Evolutionary conservation across 2,797 vertebrate species (phyloP), one percentile per base, ranked within the genome.

Genomic region (Acanthiza pusilla): DNA sequence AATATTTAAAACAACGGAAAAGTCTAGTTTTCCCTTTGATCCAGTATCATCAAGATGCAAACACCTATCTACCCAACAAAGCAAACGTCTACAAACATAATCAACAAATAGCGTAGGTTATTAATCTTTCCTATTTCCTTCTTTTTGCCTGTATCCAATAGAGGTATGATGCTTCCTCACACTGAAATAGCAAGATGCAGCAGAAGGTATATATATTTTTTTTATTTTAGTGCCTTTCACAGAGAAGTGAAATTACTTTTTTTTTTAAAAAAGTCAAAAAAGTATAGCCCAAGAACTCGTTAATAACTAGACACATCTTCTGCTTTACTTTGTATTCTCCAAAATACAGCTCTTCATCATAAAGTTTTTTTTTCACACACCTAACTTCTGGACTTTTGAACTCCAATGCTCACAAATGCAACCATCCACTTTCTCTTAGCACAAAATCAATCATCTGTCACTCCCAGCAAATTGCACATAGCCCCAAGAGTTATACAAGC

Each of bases 381-480:
- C 29, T 34, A 66, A 83, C 18, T 57, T 88, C 38, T 42, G 57
- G 32, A 83, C 38, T 86, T 94, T 74, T 91, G 16, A 85, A 76
- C 65, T 88, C 32, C 53, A 45, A 77, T 22, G 40, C 25, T 27
- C 34, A 85, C 19, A 63, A 74, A 48, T 27, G 9, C 40, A 91
- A 73, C 22, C 32, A 73, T 53, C 40, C 60, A 50, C 71, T 76
- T 87, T 45, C 34, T 71, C 43, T 72, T 60, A 71, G 57, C 42
- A 77, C 72, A 93, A 79, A 92, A 92, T 91, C 74, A 85, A 87
- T 76, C 86, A 89, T 15, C 42, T 50, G 48, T 74, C 68, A 81
- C 55, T 85, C 58, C 29, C 45, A 91, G 57, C 16, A 89, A 94
- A 89, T 32, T 74, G 45, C 45, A 68, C 36, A 25, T 7, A 91